Evolutionary conservation across 2,797 vertebrate species (phyloP), one percentile per base, ranked within the genome.

Genomic region (Rhodeus uyekii): DNA sequence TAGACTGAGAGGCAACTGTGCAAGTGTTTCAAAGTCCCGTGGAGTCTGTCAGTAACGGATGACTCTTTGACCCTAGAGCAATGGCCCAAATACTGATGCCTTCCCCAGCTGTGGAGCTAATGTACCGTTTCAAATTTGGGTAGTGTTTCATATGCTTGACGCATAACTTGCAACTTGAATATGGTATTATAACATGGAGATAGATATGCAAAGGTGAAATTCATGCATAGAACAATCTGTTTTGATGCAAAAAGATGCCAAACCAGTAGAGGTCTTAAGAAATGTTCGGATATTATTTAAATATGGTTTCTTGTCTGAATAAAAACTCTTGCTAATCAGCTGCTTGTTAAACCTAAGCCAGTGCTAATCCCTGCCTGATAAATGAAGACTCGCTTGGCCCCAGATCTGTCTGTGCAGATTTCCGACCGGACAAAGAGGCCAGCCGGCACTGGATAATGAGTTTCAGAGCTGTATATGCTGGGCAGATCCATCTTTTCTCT

Each of bases 401-500:
- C 63, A 39, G 63, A 78, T 78, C 24, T 58, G 67, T 63, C 63
- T 29, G 68, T 73, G 71, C 46, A 55, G 60, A 74, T 67, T 74
- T 50, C 32, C 1, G 4, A 39, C 42, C 34, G 58, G 58, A 81
- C 61, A 48, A 36, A 50, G 76, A 78, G 32, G 32, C 79, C 68
- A 39, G 58, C 42, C 44, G 9, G 55, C 42, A 61, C 16, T 39
- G 10, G 80, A 36, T 81, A 81, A 81, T 82, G 71, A 75, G 48
- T 67, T 76, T 65, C 48, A 58, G 80, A 36, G 60, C 34, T 63
- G 71, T 55, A 50, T 39, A 18, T 75, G 38, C 61, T 32, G 12
- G 18, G 60, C 61, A 58, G 48, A 75, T 58, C 48, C 72, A 82
- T 82, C 72, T 82, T 76, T 67, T 75, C 58, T 64, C 24, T 76